Evolutionary conservation across 1,140 invertebrate species (phyloP).

Genomic region (Chironomus striatipennis): DNA sequence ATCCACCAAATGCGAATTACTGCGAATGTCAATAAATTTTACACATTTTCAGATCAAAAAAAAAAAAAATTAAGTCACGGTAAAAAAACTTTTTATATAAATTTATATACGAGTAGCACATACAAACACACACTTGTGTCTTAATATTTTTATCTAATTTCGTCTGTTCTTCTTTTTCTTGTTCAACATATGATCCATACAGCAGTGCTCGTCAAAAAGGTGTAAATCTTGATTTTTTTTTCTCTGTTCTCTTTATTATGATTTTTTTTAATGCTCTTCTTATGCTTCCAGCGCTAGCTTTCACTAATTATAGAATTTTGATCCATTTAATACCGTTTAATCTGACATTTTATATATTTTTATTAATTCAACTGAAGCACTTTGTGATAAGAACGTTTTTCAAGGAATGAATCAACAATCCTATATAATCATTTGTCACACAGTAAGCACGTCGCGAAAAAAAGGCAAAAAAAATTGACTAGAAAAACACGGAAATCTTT

Average conservation of each 20-base stretch:
- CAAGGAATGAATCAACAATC: too few relatives aligned
- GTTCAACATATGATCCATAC: conserved; percentile 1
- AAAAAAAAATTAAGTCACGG: conserved; percentile 3
- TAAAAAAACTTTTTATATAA: background rate
- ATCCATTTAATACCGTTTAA: too few relatives aligned
- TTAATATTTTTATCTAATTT: background rate
- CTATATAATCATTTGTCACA: too few relatives aligned
- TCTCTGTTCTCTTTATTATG: background rate
- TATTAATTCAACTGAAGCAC: too few relatives aligned
- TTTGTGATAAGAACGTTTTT: too few relatives aligned
- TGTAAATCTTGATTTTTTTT: background rate
- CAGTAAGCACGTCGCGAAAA: too few relatives aligned
- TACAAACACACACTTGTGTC: background rate
- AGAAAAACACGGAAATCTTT: too few relatives aligned
- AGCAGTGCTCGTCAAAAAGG: background rate
- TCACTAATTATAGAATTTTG: background rate
- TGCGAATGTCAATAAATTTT: too few relatives aligned
- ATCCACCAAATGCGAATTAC: too few relatives aligned
- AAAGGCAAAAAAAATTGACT: too few relatives aligned
- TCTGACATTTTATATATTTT: too few relatives aligned
- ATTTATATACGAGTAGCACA: too few relatives aligned
- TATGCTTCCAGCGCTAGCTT: background rate
- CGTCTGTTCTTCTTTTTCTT: background rate
- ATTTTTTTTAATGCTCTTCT: background rate
- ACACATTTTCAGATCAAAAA: background rate